These are phyloP conservation scores for Holothuria scabra DNA, from an alignment of 53 echinoderm and acorn worm genomes.

Conservation along the genomic window DNA sequence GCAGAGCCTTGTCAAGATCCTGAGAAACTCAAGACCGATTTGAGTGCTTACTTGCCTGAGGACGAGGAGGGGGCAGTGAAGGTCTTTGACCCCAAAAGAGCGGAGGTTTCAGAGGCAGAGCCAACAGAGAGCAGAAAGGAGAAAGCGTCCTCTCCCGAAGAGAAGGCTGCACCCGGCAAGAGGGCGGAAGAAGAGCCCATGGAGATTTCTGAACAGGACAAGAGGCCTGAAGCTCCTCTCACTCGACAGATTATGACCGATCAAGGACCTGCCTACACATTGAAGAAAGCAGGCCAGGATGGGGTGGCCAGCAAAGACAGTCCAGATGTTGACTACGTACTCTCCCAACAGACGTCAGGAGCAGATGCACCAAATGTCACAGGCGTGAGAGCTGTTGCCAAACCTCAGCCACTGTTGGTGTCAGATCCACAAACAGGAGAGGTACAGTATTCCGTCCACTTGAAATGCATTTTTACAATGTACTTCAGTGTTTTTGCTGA, in stretches of 20 bases:
- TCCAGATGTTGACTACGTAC: slow-evolving; percentile 55
- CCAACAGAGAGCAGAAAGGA: slow-evolving; percentile 44
- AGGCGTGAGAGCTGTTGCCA: slow-evolving; percentile 48
- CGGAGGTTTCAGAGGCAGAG: slow-evolving; percentile 28
- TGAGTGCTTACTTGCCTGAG: slow-evolving; percentile 63
- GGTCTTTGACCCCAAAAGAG: slow-evolving; percentile 68
- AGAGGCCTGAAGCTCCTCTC: slow-evolving; percentile 45
- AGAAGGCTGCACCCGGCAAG: slow-evolving; percentile 12
- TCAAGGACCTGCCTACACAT: slow-evolving; percentile 77
- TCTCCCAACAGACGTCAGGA: slow-evolving; percentile 15
- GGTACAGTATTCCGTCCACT: background rate
- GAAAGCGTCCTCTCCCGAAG: slow-evolving; percentile 32
- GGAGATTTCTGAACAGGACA: slow-evolving; percentile 24
- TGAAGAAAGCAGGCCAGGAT: slow-evolving; percentile 66
- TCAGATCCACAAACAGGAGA: slow-evolving; percentile 50
- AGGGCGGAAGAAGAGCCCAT: background rate
- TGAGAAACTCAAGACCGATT: slow-evolving; percentile 56
- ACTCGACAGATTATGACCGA: slow-evolving; percentile 74
- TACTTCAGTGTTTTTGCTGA: no score
- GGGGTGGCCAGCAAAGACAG: slow-evolving; percentile 43
- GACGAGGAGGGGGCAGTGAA: slow-evolving; percentile 58
- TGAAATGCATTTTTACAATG: no score
- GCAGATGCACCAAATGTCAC: slow-evolving; percentile 50
- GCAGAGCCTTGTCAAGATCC: slow-evolving; percentile 58
- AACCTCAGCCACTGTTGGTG: slow-evolving; percentile 59